phyloP scores from a whole-genome alignment of 2,888 invertebrate genomes.

The Anodontia alba region DNA sequence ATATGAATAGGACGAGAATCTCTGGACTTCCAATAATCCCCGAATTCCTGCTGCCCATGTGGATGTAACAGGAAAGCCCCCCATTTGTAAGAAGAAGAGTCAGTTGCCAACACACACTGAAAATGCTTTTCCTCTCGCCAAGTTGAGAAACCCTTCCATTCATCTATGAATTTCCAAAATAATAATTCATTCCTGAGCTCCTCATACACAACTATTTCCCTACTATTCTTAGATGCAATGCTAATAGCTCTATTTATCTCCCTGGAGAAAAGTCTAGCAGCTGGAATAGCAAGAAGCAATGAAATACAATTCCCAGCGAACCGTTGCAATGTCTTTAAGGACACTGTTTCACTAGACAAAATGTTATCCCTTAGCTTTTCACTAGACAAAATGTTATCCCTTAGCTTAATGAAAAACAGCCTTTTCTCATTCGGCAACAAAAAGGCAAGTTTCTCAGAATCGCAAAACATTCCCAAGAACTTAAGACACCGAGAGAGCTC shows the following conservation, averaged over 20 bases:
- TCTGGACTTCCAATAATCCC: constrained; percentile 32
- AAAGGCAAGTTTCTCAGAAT: constrained; percentile 23
- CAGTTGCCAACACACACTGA: constrained; percentile 37
- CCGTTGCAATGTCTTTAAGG: constrained; percentile 32
- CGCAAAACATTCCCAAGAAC: constrained; percentile 26
- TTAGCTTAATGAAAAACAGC: constrained; percentile 10
- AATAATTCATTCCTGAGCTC: constrained; percentile 31
- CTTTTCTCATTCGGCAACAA: constrained; percentile 29
- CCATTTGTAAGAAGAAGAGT: constrained; percentile 29
- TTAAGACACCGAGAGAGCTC: constrained; percentile 13
- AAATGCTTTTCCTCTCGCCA: constrained; percentile 39
- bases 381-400: not conserved
- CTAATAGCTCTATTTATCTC: constrained; percentile 39
- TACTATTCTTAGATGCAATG: constrained; percentile 29
- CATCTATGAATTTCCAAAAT: constrained; percentile 32
- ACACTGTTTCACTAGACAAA: not conserved
- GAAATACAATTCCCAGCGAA: constrained; percentile 42
- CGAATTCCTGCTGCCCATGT: constrained; percentile 1
- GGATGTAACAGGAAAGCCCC: constrained; percentile 21
- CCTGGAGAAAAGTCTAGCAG: constrained; percentile 28
- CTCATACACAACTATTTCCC: constrained; percentile 24
- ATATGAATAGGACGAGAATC: constrained; percentile 38
- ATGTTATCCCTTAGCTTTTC: not conserved
- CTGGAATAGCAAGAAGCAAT: constrained; percentile 34
- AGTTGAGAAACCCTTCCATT: constrained; percentile 33